Percentiles rank a stretch among this genome's conserved stretches.
Evolutionary conservation across 1,140 invertebrate species (phyloP).

Genomic region (Pectinophora gossypiella): DNA sequence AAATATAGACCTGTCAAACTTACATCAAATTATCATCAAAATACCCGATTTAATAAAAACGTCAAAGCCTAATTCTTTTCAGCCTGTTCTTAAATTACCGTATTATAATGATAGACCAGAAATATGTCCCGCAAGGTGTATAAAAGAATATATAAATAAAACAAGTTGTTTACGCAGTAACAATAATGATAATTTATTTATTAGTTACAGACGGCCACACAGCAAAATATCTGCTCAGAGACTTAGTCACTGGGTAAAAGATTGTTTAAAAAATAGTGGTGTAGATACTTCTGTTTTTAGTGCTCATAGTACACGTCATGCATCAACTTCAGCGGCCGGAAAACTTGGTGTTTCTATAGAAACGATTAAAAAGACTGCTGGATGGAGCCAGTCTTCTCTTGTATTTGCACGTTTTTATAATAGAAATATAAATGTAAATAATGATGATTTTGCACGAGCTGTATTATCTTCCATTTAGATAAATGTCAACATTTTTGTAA

Average conservation of each 20-base stretch:
- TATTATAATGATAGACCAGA: conserved; percentile 1
- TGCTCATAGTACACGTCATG: neutral
- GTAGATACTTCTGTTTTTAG: neutral
- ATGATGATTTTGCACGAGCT: neutral
- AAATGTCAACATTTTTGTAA: neutral
- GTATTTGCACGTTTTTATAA: neutral
- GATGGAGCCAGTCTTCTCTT: neutral
- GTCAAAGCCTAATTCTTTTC: neutral
- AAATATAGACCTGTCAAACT: neutral
- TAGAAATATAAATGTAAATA: neutral
- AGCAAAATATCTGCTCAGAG: neutral
- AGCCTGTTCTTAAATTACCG: conserved; percentile 3
- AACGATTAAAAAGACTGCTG: neutral
- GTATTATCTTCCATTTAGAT: neutral
- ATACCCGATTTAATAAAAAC: neutral
- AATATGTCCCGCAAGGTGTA: conserved; percentile 4
- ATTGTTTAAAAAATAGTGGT: neutral
- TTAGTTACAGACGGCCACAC: neutral
- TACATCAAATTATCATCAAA: neutral
- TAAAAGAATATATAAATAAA: neutral
- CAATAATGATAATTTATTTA: neutral
- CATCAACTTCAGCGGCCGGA: neutral
- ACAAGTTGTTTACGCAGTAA: neutral
- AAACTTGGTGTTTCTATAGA: neutral
- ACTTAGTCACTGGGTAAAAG: neutral